Evolutionary conservation across 2,888 invertebrate species (phyloP).

Genomic region (Drosophila aldrichi): DNA sequence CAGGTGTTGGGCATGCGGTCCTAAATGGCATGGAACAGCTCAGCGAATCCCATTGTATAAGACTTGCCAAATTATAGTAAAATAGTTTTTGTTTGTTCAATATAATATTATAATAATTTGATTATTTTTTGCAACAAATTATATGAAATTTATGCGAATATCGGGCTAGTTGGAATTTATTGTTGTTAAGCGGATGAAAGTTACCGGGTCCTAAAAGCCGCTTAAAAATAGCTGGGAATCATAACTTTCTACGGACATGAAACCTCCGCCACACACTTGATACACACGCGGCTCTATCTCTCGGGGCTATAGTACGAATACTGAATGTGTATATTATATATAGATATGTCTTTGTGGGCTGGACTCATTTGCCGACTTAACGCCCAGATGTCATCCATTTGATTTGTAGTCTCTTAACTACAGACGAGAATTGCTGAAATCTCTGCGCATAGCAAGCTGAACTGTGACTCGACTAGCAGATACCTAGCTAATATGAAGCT

Average conservation of each 20-base stretch:
- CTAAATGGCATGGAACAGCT: slow-evolving; percentile 6
- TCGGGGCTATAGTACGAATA: slow-evolving; percentile 5
- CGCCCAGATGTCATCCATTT: slow-evolving; percentile 28
- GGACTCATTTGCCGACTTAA: slow-evolving; percentile 28
- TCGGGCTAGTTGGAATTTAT: slow-evolving; percentile 21
- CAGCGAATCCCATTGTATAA: slow-evolving; percentile 25
- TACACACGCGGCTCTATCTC: slow-evolving; percentile 2
- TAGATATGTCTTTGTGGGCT: slow-evolving; percentile 9
- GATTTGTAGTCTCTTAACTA: slow-evolving; percentile 29
- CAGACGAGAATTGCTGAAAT: slow-evolving; percentile 11
- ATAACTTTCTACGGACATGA: slow-evolving; percentile 24
- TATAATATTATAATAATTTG: slow-evolving; percentile 7
- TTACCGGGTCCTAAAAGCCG: slow-evolving; percentile 3
- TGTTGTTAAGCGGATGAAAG: slow-evolving; percentile 36
- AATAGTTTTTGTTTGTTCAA: not conserved
- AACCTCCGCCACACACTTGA: slow-evolving; percentile 5
- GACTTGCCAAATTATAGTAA: slow-evolving; percentile 9
- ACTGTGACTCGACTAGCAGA: not conserved
- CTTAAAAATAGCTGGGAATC: not conserved
- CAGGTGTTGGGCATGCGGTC: slow-evolving; percentile 8
- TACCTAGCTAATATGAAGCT: not conserved
- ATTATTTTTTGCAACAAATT: not conserved
- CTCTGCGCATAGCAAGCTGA: not conserved
- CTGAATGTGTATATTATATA: slow-evolving; percentile 3
- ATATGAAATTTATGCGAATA: slow-evolving; percentile 29